Evolutionary conservation across 37 sponge, comb jelly and placozoan genomes (phyloP).

Genomic region (Axinella damicornis): DNA sequence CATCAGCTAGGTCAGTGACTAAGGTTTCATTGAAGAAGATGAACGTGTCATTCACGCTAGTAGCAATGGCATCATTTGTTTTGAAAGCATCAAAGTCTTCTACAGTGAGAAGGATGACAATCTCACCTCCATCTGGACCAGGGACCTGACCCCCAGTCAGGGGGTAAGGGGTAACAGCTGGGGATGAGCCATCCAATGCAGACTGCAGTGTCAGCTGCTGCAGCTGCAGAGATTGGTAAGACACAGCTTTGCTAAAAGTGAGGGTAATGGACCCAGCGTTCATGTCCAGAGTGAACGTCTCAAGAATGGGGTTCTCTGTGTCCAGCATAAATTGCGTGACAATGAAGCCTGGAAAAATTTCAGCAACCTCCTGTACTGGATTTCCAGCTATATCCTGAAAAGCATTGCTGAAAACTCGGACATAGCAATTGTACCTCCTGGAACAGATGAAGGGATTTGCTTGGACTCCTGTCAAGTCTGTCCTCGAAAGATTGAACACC

Average conservation of each 20-base stretch:
- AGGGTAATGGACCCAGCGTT: constrained; percentile 70
- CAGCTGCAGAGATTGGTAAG: constrained; percentile 29
- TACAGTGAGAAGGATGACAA: constrained; percentile 50
- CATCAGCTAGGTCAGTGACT: constrained; percentile 73
- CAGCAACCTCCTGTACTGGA: constrained; percentile 19
- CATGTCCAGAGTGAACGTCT: constrained; percentile 74
- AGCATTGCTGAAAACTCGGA: constrained; percentile 38
- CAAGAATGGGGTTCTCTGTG: constrained; percentile 57
- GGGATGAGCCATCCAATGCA: background rate
- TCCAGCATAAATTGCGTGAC: constrained; percentile 67
- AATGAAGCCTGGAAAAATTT: constrained; percentile 51
- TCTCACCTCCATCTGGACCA: constrained; percentile 13
- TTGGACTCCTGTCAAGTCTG: constrained; percentile 65
- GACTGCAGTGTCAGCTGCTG: constrained; percentile 71
- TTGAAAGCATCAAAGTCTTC: constrained; percentile 73
- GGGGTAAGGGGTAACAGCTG: constrained; percentile 20
- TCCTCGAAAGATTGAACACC: constrained; percentile 44
- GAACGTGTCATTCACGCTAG: constrained; percentile 50
- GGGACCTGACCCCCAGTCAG: constrained; percentile 69
- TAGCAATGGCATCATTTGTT: constrained; percentile 71
- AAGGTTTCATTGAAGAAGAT: constrained; percentile 62
- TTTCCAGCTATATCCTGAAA: constrained; percentile 67
- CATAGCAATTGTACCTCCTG: constrained; percentile 80
- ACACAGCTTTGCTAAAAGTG: constrained; percentile 87
- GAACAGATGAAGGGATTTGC: constrained; percentile 67